Conservation (phyloP, 2,888 invertebrate species). For the Drosophila peninsularis region DNA sequence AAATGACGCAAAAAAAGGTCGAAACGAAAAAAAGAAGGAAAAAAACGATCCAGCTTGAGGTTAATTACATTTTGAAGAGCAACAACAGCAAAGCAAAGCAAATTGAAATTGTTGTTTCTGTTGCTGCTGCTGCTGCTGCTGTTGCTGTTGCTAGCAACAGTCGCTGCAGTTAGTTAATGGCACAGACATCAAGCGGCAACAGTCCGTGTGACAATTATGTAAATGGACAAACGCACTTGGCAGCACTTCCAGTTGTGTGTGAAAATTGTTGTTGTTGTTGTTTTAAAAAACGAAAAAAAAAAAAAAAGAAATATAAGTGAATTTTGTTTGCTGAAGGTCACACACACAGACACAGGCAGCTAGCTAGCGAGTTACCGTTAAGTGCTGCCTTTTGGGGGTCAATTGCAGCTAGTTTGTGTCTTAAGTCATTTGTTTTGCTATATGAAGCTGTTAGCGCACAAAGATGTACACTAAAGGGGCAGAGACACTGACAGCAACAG, state of each 20-base stretch:
- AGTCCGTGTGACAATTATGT: slow-evolving; percentile 79
- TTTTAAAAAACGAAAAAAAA: slow-evolving; percentile 1
- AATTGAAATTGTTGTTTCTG: slow-evolving; percentile 69
- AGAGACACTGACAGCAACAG: background rate
- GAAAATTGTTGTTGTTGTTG: slow-evolving; percentile 21
- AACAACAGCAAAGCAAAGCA: slow-evolving; percentile 48
- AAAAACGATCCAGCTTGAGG: slow-evolving; percentile 52
- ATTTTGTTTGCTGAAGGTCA: slow-evolving; percentile 71
- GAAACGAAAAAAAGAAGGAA: slow-evolving; percentile 25
- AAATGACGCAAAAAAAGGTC: slow-evolving; percentile 72
- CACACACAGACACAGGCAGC: slow-evolving; percentile 7
- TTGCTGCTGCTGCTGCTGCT: slow-evolving; percentile 31
- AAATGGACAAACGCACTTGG: slow-evolving; percentile 63
- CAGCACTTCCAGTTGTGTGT: slow-evolving; percentile 29
- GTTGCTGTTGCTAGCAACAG: slow-evolving; percentile 38
- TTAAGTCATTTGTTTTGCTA: slow-evolving; percentile 66
- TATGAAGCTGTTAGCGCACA: slow-evolving; percentile 55
- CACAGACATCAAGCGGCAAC: slow-evolving; percentile 58
- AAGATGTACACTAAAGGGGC: slow-evolving; percentile 8
- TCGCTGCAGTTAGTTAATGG: slow-evolving; percentile 61
- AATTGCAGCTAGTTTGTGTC: slow-evolving; percentile 73
- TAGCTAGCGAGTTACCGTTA: slow-evolving; percentile 61
- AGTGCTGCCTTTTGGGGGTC: slow-evolving; percentile 60
- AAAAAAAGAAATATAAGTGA: slow-evolving; percentile 53
- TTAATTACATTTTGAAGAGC: slow-evolving; percentile 78